Percentiles rank a stretch among this genome's conserved stretches.
Evolutionary conservation across 2,888 invertebrate species (phyloP).

Genomic region (Sphaeridia pumilis): DNA sequence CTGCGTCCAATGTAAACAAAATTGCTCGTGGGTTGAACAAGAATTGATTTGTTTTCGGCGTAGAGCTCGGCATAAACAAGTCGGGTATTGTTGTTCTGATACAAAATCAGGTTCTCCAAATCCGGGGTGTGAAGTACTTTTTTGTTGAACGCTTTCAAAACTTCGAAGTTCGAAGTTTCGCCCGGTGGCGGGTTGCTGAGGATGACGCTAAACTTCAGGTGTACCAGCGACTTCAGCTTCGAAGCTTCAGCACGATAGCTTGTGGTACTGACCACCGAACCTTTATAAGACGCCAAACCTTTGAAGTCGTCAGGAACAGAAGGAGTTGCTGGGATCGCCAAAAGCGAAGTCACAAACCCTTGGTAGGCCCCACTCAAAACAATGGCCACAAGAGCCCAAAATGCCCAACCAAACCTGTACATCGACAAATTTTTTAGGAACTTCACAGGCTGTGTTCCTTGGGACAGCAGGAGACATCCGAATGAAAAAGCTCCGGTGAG

Average conservation of each 20-base stretch:
- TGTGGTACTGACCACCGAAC: not conserved
- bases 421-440: not conserved
- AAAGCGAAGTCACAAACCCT: not conserved
- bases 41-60: too few species aligned
- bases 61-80: too few species aligned
- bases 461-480: not conserved
- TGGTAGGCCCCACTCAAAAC: not conserved
- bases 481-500: not conserved
- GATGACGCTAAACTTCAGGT: too few species aligned
- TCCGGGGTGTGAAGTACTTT: too few species aligned
- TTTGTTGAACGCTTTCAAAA: too few species aligned
- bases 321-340: not conserved
- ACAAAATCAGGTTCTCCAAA: too few species aligned
- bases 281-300: not conserved
- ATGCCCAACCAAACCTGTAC: not conserved
- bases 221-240: too few species aligned
- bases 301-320: not conserved
- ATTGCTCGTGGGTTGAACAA: too few species aligned
- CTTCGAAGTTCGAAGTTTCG: too few species aligned
- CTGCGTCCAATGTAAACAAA: not conserved
- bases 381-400: not conserved
- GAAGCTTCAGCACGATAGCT: not conserved
- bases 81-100: too few species aligned
- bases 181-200: too few species aligned
- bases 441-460: not conserved